phyloP scores from a whole-genome alignment of 2,888 invertebrate species.

The Metallyticus violacea region DNA sequence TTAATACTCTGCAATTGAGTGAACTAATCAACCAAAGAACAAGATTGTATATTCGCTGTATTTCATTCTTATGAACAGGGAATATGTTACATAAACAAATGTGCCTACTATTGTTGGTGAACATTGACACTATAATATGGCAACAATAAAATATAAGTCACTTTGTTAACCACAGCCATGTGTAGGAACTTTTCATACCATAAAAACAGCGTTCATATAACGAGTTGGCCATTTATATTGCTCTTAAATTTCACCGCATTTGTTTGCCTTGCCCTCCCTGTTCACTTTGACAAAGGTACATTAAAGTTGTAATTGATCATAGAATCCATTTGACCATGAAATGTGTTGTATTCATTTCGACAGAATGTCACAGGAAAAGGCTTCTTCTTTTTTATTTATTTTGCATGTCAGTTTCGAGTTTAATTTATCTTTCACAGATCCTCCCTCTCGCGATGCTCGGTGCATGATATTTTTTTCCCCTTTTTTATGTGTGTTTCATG shows the following conservation, averaged over 20 bases:
- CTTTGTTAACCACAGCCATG: not conserved
- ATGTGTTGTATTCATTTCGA: not conserved
- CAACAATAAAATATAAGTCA: too few relatives aligned
- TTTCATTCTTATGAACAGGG: too few relatives aligned
- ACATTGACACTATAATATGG: too few relatives aligned
- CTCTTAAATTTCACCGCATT: not conserved
- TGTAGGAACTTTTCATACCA: too few relatives aligned
- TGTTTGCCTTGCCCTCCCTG: too few relatives aligned
- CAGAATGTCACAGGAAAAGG: not conserved
- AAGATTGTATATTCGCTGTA: too few relatives aligned
- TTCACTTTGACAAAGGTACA: not conserved
- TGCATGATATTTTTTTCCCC: too few relatives aligned
- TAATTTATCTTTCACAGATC: not conserved
- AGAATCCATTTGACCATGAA: not conserved
- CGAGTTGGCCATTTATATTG: not conserved
- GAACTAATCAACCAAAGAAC: too few relatives aligned
- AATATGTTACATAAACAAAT: too few relatives aligned
- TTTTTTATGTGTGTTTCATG: not conserved
- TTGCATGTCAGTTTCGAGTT: not conserved
- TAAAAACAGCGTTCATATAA: too few relatives aligned
- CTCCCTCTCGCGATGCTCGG: not conserved
- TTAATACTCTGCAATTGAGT: too few relatives aligned
- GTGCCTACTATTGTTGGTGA: too few relatives aligned
- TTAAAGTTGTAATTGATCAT: not conserved
- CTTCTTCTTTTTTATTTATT: not conserved